Conservation (phyloP, 2,113 vertebrate species). For the Strix uralensis region DNA sequence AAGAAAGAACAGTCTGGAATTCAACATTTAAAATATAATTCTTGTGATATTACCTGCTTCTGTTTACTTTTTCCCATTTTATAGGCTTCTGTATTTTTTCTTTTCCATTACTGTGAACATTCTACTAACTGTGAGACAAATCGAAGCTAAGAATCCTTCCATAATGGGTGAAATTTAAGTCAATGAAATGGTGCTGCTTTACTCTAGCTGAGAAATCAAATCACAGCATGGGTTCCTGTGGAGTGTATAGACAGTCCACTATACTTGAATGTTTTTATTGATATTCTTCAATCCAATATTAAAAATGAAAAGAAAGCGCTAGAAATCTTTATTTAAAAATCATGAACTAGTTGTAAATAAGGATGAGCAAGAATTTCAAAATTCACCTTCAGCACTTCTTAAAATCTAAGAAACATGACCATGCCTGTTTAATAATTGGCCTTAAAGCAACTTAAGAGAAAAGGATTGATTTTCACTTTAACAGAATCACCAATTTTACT, state of each 20-base stretch:
- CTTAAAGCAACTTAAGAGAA: background rate
- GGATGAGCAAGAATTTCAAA: background rate
- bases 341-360: background rate
- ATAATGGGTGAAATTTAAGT: background rate
- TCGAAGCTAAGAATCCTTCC: background rate
- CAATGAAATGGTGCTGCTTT: background rate
- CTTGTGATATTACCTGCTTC: background rate
- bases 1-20: background rate
- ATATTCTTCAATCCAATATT: background rate
- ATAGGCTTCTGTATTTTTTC: background rate
- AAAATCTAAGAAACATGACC: background rate
- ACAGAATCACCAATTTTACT: background rate
- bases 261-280: background rate
- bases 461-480: background rate
- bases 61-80: background rate
- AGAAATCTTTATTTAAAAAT: background rate
- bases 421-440: background rate
- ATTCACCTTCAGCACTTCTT: background rate
- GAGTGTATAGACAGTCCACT: background rate
- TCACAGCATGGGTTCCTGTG: rapidly evolving
- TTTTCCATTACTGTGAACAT: background rate
- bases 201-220: background rate
- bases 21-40: background rate
- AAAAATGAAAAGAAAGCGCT: background rate
- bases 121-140: background rate